Conservation (phyloP, 2,113 vertebrate species). For the Prunella fulvescens region DNA sequence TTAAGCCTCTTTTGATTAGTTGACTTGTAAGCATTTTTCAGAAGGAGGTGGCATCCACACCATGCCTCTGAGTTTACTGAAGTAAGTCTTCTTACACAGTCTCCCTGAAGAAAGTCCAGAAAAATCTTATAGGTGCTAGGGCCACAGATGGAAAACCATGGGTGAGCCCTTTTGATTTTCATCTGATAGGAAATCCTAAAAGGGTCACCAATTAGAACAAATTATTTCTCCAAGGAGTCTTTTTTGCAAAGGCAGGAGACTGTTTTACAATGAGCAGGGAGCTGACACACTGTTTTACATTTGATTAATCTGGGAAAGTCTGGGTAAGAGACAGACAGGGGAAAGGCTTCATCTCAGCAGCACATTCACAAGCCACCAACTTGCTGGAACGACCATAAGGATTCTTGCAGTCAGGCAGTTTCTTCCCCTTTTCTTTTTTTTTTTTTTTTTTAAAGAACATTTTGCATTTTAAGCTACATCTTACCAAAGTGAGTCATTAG, state of each 20-base stretch:
- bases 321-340: not conserved
- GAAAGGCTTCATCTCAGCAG: not conserved
- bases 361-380: rapidly evolving
- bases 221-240: not conserved
- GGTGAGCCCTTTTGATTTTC: not conserved
- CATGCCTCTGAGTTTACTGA: not conserved
- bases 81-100: not conserved
- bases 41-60: not conserved
- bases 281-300: not conserved
- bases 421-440: not conserved
- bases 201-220: not conserved
- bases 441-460: not conserved
- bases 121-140: not conserved
- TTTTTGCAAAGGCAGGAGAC: not conserved
- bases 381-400: not conserved
- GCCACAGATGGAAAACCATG: not conserved
- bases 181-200: not conserved
- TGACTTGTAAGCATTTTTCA: not conserved
- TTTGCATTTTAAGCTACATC: not conserved
- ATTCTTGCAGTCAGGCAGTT: not conserved
- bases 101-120: not conserved
- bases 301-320: not conserved
- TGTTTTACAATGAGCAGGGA: not conserved
- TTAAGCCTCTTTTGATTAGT: constrained; percentile 35
- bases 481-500: not conserved